A percentile compares a stretch with the other conserved stretches of the same genome.
Conservation (phyloP, 2,888 invertebrate genomes). For the Harpagoxenus sublaevis region DNA sequence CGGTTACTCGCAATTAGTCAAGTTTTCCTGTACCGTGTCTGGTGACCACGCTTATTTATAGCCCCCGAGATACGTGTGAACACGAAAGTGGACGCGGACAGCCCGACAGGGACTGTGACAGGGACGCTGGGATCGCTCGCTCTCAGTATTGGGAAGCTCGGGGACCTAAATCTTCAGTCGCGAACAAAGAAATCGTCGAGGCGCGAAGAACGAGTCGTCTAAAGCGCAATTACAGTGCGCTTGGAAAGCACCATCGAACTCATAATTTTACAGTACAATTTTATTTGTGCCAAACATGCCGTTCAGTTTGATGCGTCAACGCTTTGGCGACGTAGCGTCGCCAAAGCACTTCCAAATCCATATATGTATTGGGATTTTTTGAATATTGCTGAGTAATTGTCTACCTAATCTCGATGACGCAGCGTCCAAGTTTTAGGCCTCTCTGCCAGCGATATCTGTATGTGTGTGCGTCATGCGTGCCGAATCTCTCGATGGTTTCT, state of each 20-base stretch:
- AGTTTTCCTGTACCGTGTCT: slow-evolving; percentile 72
- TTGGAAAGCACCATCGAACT: not conserved
- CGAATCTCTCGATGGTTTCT: slow-evolving; percentile 73
- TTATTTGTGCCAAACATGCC: not conserved
- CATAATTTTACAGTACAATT: not conserved
- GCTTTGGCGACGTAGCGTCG: not conserved
- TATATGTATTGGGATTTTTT: not conserved
- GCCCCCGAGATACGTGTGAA: slow-evolving; percentile 70
- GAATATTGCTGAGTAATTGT: slow-evolving; percentile 19
- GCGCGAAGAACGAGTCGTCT: not conserved
- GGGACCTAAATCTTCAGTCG: slow-evolving; percentile 1
- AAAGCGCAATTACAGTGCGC: not conserved
- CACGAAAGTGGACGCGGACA: slow-evolving; percentile 71
- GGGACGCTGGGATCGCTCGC: not conserved
- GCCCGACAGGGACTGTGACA: not conserved
- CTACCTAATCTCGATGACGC: slow-evolving; percentile 42
- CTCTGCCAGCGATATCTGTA: not conserved
- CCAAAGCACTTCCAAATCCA: not conserved
- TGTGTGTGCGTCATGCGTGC: not conserved
- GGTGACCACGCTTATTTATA: slow-evolving; percentile 72
- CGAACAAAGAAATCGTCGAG: slow-evolving; percentile 10
- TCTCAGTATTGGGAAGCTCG: slow-evolving; percentile 10
- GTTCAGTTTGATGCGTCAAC: not conserved
- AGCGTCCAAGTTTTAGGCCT: slow-evolving; percentile 23
- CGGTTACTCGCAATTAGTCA: slow-evolving; percentile 77